phyloP scores from a whole-genome alignment of 2,888 invertebrate genomes.

The Rhamnusium bicolor region DNA sequence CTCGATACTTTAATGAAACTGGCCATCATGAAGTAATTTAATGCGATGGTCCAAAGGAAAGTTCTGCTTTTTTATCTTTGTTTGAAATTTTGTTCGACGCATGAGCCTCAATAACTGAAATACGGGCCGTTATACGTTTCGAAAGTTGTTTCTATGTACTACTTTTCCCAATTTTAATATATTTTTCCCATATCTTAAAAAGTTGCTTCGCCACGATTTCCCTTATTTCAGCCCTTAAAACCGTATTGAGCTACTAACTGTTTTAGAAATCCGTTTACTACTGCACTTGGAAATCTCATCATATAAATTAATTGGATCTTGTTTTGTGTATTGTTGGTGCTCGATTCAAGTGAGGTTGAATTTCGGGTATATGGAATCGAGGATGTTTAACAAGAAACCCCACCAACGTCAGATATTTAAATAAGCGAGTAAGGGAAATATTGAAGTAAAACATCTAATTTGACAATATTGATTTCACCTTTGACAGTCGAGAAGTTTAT shows the following conservation, averaged over 20 bases:
- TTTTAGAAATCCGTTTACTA: neutral
- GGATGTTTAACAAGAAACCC: neutral
- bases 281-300: conserved; percentile 17
- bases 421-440: neutral
- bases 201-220: neutral
- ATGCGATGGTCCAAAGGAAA: neutral
- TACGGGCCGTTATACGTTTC: no score
- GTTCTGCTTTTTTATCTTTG: neutral
- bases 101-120: no score
- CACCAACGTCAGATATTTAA: conserved; percentile 1
- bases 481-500: neutral
- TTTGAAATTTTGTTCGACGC: no score
- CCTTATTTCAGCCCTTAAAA: neutral
- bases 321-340: conserved; percentile 23
- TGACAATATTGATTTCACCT: conserved; percentile 22
- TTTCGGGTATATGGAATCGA: neutral
- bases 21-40: neutral
- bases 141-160: no score
- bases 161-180: no score
- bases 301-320: conserved; percentile 31
- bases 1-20: neutral
- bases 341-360: neutral
- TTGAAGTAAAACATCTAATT: conserved; percentile 27
- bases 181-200: no score
- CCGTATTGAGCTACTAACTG: neutral